Conservation (phyloP, 2,797 vertebrate genomes). For the Rhinichthys osculus region DNA sequence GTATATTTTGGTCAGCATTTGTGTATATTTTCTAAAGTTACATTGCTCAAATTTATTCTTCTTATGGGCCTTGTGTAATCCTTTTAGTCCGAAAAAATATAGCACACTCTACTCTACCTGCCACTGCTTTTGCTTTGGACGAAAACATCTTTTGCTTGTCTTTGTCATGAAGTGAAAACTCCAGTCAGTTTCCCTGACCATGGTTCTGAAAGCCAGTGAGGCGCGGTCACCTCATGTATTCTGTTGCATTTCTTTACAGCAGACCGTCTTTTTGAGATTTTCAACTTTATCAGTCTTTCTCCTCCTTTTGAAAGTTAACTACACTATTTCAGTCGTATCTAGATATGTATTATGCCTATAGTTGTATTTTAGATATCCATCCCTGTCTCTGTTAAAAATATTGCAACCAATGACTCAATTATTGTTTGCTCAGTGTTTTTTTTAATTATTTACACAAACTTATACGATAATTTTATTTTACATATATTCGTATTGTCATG, state of each 20-base stretch:
- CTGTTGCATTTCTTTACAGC: background rate
- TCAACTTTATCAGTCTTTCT: rapidly evolving
- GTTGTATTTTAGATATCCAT: too few species aligned
- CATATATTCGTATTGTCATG: background rate
- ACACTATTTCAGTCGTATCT: background rate
- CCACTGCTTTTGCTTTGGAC: too few species aligned
- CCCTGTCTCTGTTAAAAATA: background rate
- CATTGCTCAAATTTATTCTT: too few species aligned
- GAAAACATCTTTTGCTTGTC: too few species aligned
- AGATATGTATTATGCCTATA: rapidly evolving
- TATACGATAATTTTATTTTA: background rate
- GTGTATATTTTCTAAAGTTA: too few species aligned
- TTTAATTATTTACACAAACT: background rate
- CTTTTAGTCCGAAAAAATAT: too few species aligned
- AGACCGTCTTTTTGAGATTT: background rate
- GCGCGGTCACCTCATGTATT: background rate
- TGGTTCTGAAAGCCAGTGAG: background rate
- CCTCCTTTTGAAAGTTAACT: too few species aligned
- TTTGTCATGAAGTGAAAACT: background rate
- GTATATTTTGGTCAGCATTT: too few species aligned
- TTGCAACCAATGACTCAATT: too few species aligned
- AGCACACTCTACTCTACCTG: too few species aligned
- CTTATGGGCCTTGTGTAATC: too few species aligned
- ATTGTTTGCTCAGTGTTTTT: too few species aligned
- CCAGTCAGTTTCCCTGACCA: background rate